Base-by-base conservation (phyloP, 2,797 vertebrate species). In the Acipenser oxyrinchus region DNA sequence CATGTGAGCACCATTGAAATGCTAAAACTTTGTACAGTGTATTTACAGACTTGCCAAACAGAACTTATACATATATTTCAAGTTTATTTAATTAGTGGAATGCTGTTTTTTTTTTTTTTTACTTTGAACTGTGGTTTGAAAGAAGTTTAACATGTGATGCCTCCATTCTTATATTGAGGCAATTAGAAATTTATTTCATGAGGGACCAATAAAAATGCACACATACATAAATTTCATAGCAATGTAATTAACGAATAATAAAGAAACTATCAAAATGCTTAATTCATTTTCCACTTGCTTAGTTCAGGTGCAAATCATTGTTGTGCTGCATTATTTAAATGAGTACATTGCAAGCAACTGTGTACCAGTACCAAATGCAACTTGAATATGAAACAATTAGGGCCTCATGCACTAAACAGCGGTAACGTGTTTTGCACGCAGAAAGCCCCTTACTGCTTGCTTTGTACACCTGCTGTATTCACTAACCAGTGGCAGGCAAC, bases 111-210 rank as follows among this genome's bases (percentile, higher is more conserved):
- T 48, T 68, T 72, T 13, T 51, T 52, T 37, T 37, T 37, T 37
- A 62, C 74, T 76, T 76, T 76, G 73, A 78, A 74, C 69, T 68
- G 69, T 67, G 64, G 37, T 70, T 72, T 76, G 70, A 75, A 70
- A 75, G 71, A 60, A 66, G 69, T 64, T 70, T 74, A 68, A 68
- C 72, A 58, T 52, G 71, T 75, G 51, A 72, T 63, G 73, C 66
- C 76, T 74, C 73, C 69, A 73, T 77, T 77, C 77, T 72, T 74
- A 4, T 73, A 70, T 74, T 67, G 67, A 75, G 61, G 72, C 73
- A 75, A 79, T 76, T 79, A 78, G 73, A 49, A 58, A 70, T 63
- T 70, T 76, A 76, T 79, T 78, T 79, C 73, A 81, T 77, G 73
- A 67, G 15, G 51, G 67, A 68, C 72, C 67, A 75, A 78, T 73